Evolutionary conservation across 2,888 invertebrate genomes (phyloP).

Genomic region (Athripsodes cinereus): DNA sequence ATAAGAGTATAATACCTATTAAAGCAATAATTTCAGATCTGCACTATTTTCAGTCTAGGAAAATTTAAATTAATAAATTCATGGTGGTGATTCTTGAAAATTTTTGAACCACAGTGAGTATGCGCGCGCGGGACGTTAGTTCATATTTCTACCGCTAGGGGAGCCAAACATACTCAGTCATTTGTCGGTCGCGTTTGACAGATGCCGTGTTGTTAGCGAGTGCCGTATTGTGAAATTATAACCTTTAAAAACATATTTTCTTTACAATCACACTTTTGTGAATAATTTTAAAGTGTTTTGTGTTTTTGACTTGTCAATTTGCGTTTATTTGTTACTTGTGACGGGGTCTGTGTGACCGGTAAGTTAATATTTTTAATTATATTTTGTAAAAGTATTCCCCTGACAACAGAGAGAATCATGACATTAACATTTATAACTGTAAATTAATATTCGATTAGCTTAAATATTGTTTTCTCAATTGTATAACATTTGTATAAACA

Average conservation of each 20-base stretch:
- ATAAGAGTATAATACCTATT: too few species aligned
- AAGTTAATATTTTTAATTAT: background rate
- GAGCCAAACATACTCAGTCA: constrained; percentile 13
- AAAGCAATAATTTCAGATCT: too few species aligned
- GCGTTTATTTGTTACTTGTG: constrained; percentile 7
- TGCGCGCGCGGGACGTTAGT: constrained; percentile 20
- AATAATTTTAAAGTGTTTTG: constrained; percentile 2
- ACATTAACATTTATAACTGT: constrained; percentile 20
- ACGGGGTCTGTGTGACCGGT: background rate
- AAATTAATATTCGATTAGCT: constrained; percentile 10
- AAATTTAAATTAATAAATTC: too few species aligned
- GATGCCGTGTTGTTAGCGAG: constrained; percentile 5
- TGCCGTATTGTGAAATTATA: constrained; percentile 3
- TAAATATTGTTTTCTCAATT: constrained; percentile 1
- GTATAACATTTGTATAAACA: background rate
- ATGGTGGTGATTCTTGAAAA: too few species aligned
- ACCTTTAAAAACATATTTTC: constrained; percentile 18
- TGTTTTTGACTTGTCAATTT: background rate
- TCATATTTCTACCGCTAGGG: constrained; percentile 13
- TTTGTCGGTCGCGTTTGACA: constrained; percentile 22
- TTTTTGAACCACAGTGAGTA: constrained; percentile 2
- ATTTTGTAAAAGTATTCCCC: background rate
- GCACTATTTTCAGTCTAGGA: too few species aligned
- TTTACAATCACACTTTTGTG: constrained; percentile 14
- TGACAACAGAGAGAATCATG: constrained; percentile 2